A percentile compares a stretch with the other conserved stretches of the same genome.
These are phyloP conservation scores for Drosophila murphyi DNA, from an alignment of 1,140 invertebrate species.

Conservation along the genomic window DNA sequence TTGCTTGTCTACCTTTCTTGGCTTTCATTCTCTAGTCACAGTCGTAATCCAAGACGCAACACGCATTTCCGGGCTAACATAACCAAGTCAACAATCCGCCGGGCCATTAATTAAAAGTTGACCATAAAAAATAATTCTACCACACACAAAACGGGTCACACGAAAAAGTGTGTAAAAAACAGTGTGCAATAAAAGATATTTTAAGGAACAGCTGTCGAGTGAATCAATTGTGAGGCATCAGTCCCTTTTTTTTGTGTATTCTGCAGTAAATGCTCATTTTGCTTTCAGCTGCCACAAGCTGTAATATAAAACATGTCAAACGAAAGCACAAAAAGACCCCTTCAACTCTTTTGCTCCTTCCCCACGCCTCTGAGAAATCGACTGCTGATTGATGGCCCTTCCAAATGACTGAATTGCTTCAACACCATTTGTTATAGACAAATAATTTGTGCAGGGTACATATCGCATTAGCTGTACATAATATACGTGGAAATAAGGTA, in stretches of 20 bases:
- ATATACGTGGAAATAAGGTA: too few relatives aligned
- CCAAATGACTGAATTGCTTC: conserved; percentile 16
- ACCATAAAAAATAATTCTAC: conserved; percentile 66
- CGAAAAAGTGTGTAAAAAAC: conserved; percentile 27
- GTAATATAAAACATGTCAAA: conserved; percentile 38
- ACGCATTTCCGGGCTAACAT: conserved; percentile 52
- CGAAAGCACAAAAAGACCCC: conserved; percentile 38
- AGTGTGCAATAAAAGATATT: conserved; percentile 25
- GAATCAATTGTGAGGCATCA: conserved; percentile 11
- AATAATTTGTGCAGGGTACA: not conserved
- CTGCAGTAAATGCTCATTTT: conserved; percentile 13
- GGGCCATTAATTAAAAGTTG: conserved; percentile 72
- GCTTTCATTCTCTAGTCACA: conserved; percentile 36
- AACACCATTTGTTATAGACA: not conserved
- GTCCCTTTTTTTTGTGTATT: not conserved
- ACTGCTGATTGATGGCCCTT: conserved; percentile 68
- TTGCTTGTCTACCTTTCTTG: conserved; percentile 29
- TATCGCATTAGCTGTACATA: too few relatives aligned
- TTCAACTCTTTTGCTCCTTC: not conserved
- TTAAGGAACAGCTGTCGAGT: conserved; percentile 20
- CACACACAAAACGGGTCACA: not conserved
- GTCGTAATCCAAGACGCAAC: conserved; percentile 23
- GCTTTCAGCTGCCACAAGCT: conserved; percentile 29
- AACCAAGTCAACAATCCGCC: conserved; percentile 57
- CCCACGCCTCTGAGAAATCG: conserved; percentile 43